A percentile compares a stretch with the other conserved stretches of the same genome.
Evolutionary conservation across 1,140 invertebrate species (phyloP).

Genomic region (Drosophila funebris): DNA sequence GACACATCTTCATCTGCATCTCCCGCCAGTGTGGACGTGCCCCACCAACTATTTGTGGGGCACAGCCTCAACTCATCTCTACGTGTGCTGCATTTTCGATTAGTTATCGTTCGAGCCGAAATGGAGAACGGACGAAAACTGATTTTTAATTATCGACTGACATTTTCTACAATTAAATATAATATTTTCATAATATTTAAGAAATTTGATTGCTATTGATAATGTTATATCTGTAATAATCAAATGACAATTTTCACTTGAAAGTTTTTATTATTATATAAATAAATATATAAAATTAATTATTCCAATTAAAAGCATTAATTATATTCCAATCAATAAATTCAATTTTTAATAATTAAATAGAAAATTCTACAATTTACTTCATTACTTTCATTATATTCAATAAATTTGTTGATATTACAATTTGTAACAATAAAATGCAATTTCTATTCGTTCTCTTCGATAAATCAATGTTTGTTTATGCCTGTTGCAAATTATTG

Average conservation of each 20-base stretch:
- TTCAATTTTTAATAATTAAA: neutral
- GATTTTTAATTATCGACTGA: too few relatives aligned
- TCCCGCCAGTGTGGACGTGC: constrained; percentile 29
- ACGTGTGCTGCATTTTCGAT: constrained; percentile 73
- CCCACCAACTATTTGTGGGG: constrained; percentile 9
- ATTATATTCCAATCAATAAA: too few relatives aligned
- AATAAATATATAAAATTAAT: too few relatives aligned
- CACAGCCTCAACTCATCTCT: constrained; percentile 58
- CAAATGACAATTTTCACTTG: neutral
- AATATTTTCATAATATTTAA: too few relatives aligned
- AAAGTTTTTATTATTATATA: too few relatives aligned
- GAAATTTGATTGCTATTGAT: too few relatives aligned
- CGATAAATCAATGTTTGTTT: neutral
- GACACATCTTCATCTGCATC: constrained; percentile 81
- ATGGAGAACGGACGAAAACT: constrained; percentile 8
- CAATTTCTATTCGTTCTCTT: neutral
- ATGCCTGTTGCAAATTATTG: neutral
- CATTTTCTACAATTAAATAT: too few relatives aligned
- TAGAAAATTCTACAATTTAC: neutral
- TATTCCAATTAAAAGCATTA: too few relatives aligned
- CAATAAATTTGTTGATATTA: neutral
- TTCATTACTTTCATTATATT: neutral
- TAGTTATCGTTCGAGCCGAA: constrained; percentile 3
- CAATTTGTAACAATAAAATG: neutral
- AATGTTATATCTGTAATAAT: neutral